Base-by-base conservation (phyloP, 23 tunicate genomes). In the Trididemnum nubilum region DNA sequence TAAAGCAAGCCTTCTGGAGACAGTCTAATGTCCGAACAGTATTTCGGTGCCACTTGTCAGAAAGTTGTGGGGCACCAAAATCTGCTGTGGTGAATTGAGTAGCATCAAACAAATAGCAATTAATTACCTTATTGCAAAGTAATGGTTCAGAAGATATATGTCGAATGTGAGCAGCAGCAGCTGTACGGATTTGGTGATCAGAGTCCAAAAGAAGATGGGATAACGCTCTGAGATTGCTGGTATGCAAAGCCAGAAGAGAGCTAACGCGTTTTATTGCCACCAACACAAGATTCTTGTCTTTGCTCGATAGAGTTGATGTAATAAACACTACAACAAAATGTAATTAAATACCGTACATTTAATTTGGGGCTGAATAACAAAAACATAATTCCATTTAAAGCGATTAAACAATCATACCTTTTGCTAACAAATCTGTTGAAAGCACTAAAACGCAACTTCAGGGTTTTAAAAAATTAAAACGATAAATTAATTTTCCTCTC, bases 111-210 rank as follows among this genome's bases (percentile, higher is more conserved):
- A n/a, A n/a, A n/a, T n/a, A n/a, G n/a, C n/a, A n/a, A n/a, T n/a
- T n/a, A 38, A 5, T 38, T 44, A 93, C 98, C 82, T 87, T 87
- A 23, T 93, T 88, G 0, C 88, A 73, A 32, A 93, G 35, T 24
- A 66, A 23, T 2, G 59, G 78, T 60, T 95, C 96, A 0, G 82
- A 67, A 22, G 83, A 76, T 37, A 95, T 86, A 37, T 90, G 92
- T 18, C 63, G 78, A 40, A 95, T 83, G 60, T 90, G 99, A 37
- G 92, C 96, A 1, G 96, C 99, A 1, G 99, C 96, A 19, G 99
- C 92, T 19, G 85, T 71, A 26, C 96, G 60, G 51, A 95, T 57
- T 26, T 49, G 33, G 28, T 71, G 63, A 37, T 90, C 88, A 18
- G 36, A 0, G 49, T 79, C 89, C 27, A 95, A 92, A 1, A 95